A percentile compares a stretch with the other conserved stretches of the same genome.
phyloP scores from a whole-genome alignment of 2,797 vertebrate genomes.

The Clangula hyemalis region DNA sequence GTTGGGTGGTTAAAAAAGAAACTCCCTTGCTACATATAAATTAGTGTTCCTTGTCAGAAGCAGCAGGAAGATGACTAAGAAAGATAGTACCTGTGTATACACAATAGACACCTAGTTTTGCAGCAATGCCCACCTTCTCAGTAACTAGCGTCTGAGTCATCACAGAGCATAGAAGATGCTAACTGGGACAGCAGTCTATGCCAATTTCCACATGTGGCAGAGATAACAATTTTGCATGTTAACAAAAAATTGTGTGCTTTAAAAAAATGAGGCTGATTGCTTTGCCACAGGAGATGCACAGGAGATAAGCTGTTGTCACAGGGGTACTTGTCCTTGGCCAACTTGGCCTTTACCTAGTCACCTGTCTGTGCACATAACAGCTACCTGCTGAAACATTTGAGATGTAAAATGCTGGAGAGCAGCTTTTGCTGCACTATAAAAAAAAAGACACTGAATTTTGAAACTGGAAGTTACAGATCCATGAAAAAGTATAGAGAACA shows the following conservation, averaged over 20 bases:
- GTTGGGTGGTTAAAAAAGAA: background rate
- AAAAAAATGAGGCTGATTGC: background rate
- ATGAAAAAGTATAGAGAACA: background rate
- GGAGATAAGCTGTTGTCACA: background rate
- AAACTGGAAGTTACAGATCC: background rate
- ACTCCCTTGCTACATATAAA: background rate
- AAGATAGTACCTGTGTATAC: background rate
- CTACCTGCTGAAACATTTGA: background rate
- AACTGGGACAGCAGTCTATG: background rate
- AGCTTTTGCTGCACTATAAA: background rate
- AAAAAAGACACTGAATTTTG: background rate
- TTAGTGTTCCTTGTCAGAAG: background rate
- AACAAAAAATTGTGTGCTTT: background rate
- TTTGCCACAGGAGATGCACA: background rate
- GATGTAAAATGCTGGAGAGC: background rate
- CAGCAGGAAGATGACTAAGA: background rate
- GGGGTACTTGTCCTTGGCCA: background rate
- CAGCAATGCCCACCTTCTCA: background rate
- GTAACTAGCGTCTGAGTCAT: background rate
- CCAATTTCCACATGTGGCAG: background rate
- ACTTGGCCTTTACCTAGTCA: background rate
- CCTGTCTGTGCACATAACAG: background rate
- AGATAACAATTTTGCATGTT: background rate
- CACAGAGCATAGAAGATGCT: background rate
- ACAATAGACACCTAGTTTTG: background rate